These are phyloP conservation scores for Apocheima hispidaria DNA, from an alignment of 2,888 invertebrate species.

Conservation along the genomic window DNA sequence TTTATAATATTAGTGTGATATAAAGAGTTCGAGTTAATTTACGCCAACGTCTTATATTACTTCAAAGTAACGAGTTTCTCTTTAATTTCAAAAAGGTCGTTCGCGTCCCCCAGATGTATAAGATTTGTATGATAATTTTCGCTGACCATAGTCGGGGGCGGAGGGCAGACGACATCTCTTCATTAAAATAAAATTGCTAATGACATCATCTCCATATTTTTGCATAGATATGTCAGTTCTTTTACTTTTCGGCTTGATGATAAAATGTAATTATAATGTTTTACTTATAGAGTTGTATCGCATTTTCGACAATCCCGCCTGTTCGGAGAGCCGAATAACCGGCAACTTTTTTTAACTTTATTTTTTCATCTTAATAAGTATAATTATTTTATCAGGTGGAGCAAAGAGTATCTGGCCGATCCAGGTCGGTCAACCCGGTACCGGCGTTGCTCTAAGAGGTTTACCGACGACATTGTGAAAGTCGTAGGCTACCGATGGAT, in stretches of 20 bases:
- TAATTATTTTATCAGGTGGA: no score
- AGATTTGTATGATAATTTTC: conserved; percentile 65
- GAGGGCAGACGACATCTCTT: conserved; percentile 71
- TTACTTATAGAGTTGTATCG: conserved; percentile 2
- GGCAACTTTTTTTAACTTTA: no score
- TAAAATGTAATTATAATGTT: conserved; percentile 65
- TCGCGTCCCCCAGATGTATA: conserved; percentile 49
- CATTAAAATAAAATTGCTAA: conserved; percentile 81
- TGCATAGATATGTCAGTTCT: conserved; percentile 79
- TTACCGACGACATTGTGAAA: no score
- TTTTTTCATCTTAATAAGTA: no score
- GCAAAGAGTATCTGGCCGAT: no score
- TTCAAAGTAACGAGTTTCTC: conserved; percentile 44
- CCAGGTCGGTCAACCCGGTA: no score
- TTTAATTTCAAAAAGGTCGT: conserved; percentile 44
- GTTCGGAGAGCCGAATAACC: not conserved
- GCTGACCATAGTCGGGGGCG: conserved; percentile 68
- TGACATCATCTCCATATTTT: conserved; percentile 83
- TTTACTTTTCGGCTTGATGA: conserved; percentile 63
- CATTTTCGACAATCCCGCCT: no score
- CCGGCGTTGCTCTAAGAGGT: no score
- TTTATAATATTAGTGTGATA: not conserved
- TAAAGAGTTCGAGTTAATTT: conserved; percentile 17
- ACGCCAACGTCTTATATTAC: conserved; percentile 37
- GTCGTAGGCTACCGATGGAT: no score